Base-by-base conservation (phyloP, 2,888 invertebrate species). In the Rhingia rostrata region DNA sequence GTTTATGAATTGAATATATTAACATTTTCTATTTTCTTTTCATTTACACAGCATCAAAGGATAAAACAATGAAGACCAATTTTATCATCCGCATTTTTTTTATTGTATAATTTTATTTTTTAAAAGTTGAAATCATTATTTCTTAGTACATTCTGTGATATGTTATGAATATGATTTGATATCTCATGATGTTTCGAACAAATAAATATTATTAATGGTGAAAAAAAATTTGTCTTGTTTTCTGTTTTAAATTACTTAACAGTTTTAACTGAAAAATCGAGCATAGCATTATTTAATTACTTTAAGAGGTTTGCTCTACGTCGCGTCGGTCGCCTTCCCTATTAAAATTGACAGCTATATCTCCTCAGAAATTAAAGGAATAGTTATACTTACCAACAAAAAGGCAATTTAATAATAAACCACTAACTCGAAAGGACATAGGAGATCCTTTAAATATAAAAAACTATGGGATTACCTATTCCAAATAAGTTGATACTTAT, bases 61-160 rank as follows among this genome's bases (percentile, higher is more conserved):
- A 79, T 60, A 56, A 54, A 54, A 64, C 14, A 14, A 49, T 51
- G 63, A n/a, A 53, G 45, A 14, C 14, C 54, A 80, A 67, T 73
- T 22, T 22, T 41, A 61, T 51, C 66, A 37, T 83, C 58, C 30
- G n/a, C 43, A 58, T 69, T 77, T 45, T n/a, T 51, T 74, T 56
- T 39, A 39, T 33, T 35, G 53, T 33, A 33, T n/a, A 12, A 33
- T 12, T 35, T 53, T 12, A 37, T 39, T 7, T 64, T 58, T 60
- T 51, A 39, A 37, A 78, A 53, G 53, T 49, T 32, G 7, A 9
- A 14, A 47, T 75, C 39, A 61, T 58, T 67, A 69, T 47, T 63
- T 64, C 73, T 69, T 58, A 69, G 69, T 79, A 69, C 83, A 64
- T 84, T 66, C 84, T 84, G 84, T 84, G 84, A 84, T 84, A 84